phyloP scores from a whole-genome alignment of 1,140 invertebrate genomes.

The Hestina assimilis region DNA sequence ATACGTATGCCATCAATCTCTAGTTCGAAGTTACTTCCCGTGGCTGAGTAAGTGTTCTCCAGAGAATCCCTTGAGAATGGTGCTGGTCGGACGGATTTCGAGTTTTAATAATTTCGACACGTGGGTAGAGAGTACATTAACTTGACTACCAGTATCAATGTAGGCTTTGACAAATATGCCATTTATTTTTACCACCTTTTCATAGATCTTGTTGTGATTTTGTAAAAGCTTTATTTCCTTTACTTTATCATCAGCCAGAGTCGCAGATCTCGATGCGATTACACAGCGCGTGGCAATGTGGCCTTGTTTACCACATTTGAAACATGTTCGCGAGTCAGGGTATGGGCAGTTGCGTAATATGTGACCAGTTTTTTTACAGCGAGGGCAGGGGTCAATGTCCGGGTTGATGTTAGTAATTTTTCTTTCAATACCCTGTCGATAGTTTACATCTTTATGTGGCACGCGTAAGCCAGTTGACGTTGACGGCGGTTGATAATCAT shows the following conservation, averaged over 20 bases:
- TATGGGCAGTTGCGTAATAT: conserved; percentile 21
- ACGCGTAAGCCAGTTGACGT: background rate
- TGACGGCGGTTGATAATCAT: conserved; percentile 8
- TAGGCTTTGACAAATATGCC: conserved; percentile 15
- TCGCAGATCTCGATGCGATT: background rate
- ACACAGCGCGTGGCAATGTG: conserved; percentile 28
- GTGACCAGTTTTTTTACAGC: conserved; percentile 37
- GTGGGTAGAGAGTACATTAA: conserved; percentile 16
- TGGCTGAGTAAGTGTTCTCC: background rate
- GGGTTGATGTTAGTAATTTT: background rate
- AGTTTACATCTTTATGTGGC: background rate
- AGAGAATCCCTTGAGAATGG: conserved; percentile 11
- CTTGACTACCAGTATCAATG: conserved; percentile 29
- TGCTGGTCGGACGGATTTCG: background rate
- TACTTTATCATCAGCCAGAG: background rate
- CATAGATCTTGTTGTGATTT: conserved; percentile 16
- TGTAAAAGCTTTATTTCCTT: conserved; percentile 10
- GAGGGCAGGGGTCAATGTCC: conserved; percentile 31
- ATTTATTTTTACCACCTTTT: conserved; percentile 25
- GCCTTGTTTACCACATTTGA: conserved; percentile 30
- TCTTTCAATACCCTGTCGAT: background rate
- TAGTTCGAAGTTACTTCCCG: background rate
- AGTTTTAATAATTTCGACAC: background rate
- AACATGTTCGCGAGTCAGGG: conserved; percentile 31
- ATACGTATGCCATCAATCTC: background rate